A percentile compares a stretch with the other conserved stretches of the same genome.
These are phyloP conservation scores for Onychorhynchus coronatus DNA, from an alignment of 2,113 vertebrate genomes.

Conservation along the genomic window DNA sequence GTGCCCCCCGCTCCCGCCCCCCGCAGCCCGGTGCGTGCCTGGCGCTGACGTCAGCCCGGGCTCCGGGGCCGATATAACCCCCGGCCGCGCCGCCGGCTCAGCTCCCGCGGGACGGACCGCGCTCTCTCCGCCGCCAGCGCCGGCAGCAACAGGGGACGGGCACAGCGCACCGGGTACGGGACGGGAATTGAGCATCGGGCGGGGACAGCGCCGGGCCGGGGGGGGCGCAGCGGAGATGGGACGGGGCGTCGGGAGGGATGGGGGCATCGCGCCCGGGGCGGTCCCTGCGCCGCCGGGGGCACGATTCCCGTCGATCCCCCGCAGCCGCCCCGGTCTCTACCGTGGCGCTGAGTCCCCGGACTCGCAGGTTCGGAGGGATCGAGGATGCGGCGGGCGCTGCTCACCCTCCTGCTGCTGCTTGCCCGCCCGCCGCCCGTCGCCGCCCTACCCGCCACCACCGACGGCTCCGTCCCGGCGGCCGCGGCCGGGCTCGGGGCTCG, in stretches of 20 bases:
- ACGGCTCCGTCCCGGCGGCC: neutral
- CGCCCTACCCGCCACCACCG: neutral
- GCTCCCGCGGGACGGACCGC: constrained; percentile 50
- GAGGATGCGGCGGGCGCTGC: constrained; percentile 7
- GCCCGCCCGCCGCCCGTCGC: neutral
- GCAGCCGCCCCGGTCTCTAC: neutral
- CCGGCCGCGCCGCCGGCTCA: constrained; percentile 4
- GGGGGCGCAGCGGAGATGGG: neutral
- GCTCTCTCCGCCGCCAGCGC: neutral
- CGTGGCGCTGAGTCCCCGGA: neutral
- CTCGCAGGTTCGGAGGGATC: neutral
- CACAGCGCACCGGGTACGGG: neutral
- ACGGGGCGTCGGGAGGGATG: neutral
- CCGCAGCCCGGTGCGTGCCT: neutral
- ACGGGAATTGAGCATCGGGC: neutral
- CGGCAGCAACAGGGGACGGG: neutral
- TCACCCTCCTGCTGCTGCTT: neutral
- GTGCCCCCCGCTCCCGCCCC: neutral
- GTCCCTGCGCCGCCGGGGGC: no score
- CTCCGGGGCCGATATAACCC: constrained; percentile 80
- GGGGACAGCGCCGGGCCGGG: neutral
- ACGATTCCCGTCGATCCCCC: neutral
- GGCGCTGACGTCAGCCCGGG: constrained; percentile 82
- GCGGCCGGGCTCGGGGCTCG: neutral
- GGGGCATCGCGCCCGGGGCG: no score